These are phyloP conservation scores for Drosophila borealis DNA, from an alignment of 2,888 invertebrate species.

Conservation along the genomic window DNA sequence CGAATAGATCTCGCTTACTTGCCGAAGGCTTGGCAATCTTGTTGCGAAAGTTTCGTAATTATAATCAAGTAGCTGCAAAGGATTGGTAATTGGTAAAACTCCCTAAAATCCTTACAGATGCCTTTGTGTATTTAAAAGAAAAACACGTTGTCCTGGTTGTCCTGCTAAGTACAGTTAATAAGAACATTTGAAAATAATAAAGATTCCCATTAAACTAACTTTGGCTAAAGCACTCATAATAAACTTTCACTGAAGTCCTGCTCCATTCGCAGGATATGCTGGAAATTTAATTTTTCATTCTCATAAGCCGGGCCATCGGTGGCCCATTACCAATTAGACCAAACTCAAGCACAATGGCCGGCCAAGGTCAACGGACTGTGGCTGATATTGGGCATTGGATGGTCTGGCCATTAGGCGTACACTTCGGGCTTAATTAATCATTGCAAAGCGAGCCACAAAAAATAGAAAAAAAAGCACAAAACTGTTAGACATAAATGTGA, in stretches of 20 bases:
- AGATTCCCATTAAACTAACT: not conserved
- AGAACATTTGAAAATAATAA: not conserved
- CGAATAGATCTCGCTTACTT: not conserved
- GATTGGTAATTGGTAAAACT: no score
- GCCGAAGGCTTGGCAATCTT: not conserved
- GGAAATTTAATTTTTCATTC: conserved; percentile 37
- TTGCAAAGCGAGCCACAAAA: conserved; percentile 56
- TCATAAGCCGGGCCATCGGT: conserved; percentile 16
- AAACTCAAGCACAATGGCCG: conserved; percentile 12
- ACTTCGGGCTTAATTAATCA: conserved; percentile 71
- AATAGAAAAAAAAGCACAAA: conserved; percentile 26
- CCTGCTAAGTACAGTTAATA: not conserved
- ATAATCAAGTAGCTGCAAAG: not conserved
- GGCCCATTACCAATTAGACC: conserved; percentile 41
- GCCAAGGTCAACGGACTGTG: conserved; percentile 42
- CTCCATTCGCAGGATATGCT: not conserved
- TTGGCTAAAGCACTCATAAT: not conserved
- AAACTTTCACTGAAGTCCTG: not conserved
- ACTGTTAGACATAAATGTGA: conserved; percentile 66
- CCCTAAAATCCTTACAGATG: no score
- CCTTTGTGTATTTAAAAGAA: not conserved
- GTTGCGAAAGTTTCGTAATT: not conserved
- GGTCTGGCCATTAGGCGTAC: conserved; percentile 62
- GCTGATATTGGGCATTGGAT: not conserved
- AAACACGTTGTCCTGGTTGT: not conserved